A percentile compares a stretch with the other conserved stretches of the same genome.
phyloP scores from a whole-genome alignment of 2,888 invertebrate species.

The Himalopsyche tibetana region DNA sequence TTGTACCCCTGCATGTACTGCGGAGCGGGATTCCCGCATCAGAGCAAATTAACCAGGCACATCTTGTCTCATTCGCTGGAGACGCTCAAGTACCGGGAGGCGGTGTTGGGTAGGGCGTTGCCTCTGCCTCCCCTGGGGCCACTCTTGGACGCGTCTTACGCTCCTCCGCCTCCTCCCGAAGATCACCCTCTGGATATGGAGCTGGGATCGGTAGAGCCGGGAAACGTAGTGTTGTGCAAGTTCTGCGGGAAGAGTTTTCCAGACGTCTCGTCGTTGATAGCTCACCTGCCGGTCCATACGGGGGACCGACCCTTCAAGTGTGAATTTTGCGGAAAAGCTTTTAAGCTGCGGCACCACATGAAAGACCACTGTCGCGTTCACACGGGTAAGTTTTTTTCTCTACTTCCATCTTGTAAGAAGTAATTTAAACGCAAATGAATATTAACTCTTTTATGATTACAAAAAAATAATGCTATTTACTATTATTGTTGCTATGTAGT shows the following conservation, averaged over 20 bases:
- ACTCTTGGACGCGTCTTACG: conserved; percentile 68
- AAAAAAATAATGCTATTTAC: too few species aligned
- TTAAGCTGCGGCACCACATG: conserved; percentile 95
- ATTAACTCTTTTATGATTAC: too few species aligned
- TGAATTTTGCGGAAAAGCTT: conserved; percentile 95
- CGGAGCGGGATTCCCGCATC: conserved; percentile 91
- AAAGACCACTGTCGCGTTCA: conserved; percentile 96
- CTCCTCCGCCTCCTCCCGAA: conserved; percentile 70
- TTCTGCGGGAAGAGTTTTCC: conserved; percentile 95
- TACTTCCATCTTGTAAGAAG: background rate
- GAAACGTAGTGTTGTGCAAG: conserved; percentile 91
- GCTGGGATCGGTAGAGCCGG: conserved; percentile 80
- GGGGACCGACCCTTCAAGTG: conserved; percentile 95
- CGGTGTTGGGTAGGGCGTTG: conserved; percentile 73
- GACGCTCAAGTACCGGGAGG: conserved; percentile 90
- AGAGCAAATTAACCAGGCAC: conserved; percentile 93
- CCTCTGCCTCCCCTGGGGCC: conserved; percentile 73
- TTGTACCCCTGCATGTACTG: conserved; percentile 92
- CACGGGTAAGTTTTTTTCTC: conserved; percentile 80
- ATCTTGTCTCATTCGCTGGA: conserved; percentile 92
- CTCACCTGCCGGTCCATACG: conserved; percentile 92
- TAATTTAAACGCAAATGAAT: background rate
- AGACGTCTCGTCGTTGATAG: conserved; percentile 91
- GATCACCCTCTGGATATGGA: conserved; percentile 80
- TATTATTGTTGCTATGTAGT: too few species aligned